Base-by-base conservation (phyloP, 2,888 invertebrate genomes). In the Callyntrura guangdongensis region DNA sequence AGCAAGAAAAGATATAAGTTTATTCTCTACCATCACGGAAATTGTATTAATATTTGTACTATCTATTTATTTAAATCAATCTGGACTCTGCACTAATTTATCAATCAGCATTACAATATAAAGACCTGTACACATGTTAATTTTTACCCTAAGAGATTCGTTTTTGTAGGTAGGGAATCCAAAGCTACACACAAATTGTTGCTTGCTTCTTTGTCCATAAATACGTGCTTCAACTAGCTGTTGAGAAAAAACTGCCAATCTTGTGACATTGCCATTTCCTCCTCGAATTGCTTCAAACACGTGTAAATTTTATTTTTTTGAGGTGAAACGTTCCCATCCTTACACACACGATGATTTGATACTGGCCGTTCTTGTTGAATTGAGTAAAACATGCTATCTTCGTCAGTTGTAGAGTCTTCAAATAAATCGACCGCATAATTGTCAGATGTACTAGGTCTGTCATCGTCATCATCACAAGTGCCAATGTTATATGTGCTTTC, bases 191-290 rank as follows among this genome's bases (percentile, higher is more conserved):
- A n/a, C 59, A 17, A 17, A 8, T 22, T 61, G 20, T 17, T 22
- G 17, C 9, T 22, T 22, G 20, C 9, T n/a, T 17, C 22, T 9
- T 61, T 20, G 3, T 20, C 4, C 3, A 6, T n/a, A 6, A 20
- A 22, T 22, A 61, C 22, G 20, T 61, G 22, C 14, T 74, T 74
- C 20, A 20, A 36, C n/a, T 25, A 79, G 56, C 20, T 79, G 53
- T 79, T 56, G n/a, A 56, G 56, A 27, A 90, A 90, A 69, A 86
- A 83, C 12, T 90, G 81, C 90, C 86, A 86, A 36, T 87, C 87
- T 84, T 86, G 47, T 11, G 83, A 82, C 3, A 67, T 17, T 25
- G 87, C 86, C 83, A 74, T 86, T 64, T 91, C 86, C 11, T 86
- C 67, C 14, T 90, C 88, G 56, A 74, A 92, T 11, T 91, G 82